These are phyloP conservation scores for Ochropleura leucogaster DNA, from an alignment of 2,888 invertebrate species.

Conservation along the genomic window DNA sequence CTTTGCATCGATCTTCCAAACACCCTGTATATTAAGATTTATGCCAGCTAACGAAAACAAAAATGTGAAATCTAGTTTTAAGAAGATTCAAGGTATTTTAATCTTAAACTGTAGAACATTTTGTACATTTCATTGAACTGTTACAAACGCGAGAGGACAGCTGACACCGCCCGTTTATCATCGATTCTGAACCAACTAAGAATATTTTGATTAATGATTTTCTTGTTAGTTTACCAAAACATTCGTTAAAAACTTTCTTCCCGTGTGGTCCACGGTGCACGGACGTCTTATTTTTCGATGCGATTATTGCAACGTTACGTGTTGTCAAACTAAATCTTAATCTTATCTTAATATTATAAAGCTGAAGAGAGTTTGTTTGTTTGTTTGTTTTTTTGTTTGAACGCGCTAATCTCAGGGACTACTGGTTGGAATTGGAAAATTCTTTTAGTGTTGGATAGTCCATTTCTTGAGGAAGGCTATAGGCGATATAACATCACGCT, in stretches of 20 bases:
- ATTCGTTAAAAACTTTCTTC: conserved; percentile 29
- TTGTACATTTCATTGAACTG: conserved; percentile 23
- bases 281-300: background rate
- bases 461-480: too few relatives aligned
- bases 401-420: too few relatives aligned
- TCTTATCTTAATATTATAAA: too few relatives aligned
- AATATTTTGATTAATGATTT: conserved; percentile 51
- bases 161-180: conserved; percentile 54
- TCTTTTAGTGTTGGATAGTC: too few relatives aligned
- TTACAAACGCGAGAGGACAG: conserved; percentile 47
- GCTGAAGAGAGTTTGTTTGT: too few relatives aligned
- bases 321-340: background rate
- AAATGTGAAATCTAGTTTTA: background rate
- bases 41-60: background rate
- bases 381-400: too few relatives aligned
- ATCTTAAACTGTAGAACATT: background rate
- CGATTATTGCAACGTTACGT: background rate
- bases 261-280: conserved; percentile 33
- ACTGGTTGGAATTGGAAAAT: too few relatives aligned
- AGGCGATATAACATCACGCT: too few relatives aligned
- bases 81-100: conserved; percentile 15
- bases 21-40: too few relatives aligned
- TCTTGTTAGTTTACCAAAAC: conserved; percentile 29
- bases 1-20: too few relatives aligned
- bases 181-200: conserved; percentile 22